phyloP scores from a whole-genome alignment of 1,140 invertebrate species.

The Lutraria rhynchaena region DNA sequence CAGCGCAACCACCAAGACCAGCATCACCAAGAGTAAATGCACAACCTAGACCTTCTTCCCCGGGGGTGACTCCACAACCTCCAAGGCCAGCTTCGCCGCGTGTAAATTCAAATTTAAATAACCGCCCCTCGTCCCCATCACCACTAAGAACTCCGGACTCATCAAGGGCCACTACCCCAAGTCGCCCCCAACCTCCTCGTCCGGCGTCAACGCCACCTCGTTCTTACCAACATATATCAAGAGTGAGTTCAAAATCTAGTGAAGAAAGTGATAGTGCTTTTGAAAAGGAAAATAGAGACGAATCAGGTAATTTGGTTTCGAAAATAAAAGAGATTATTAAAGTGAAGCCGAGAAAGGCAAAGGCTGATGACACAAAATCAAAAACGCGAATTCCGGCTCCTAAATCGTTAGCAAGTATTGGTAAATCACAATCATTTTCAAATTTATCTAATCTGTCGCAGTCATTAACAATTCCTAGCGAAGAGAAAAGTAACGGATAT shows the following conservation, averaged over 20 bases:
- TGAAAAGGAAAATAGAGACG: conserved; percentile 55
- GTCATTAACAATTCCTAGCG: conserved; percentile 13
- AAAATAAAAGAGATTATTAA: conserved; percentile 78
- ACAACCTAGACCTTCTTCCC: conserved; percentile 3
- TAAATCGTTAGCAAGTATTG: conserved; percentile 55
- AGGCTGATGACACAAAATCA: conserved; percentile 55
- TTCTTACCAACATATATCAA: conserved; percentile 56
- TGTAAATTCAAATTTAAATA: neutral
- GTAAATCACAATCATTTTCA: conserved; percentile 71
- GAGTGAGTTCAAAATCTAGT: conserved; percentile 55
- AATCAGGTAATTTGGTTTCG: conserved; percentile 66
- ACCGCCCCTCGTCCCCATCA: conserved; percentile 55
- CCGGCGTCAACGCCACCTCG: conserved; percentile 63
- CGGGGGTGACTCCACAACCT: conserved; percentile 2
- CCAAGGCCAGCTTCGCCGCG: conserved; percentile 32
- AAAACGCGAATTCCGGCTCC: conserved; percentile 75
- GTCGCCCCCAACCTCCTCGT: conserved; percentile 53
- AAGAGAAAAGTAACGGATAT: conserved; percentile 44
- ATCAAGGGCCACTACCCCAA: conserved; percentile 51
- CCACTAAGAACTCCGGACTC: conserved; percentile 10
- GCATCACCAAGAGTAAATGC: neutral
- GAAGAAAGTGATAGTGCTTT: conserved; percentile 53
- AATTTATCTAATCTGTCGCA: conserved; percentile 58
- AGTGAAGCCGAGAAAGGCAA: conserved; percentile 70
- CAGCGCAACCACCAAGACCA: conserved; percentile 4